A percentile compares a stretch with the other conserved stretches of the same genome.
phyloP scores from a whole-genome alignment of 1,140 invertebrate genomes.

The Drosophila carrolli region DNA sequence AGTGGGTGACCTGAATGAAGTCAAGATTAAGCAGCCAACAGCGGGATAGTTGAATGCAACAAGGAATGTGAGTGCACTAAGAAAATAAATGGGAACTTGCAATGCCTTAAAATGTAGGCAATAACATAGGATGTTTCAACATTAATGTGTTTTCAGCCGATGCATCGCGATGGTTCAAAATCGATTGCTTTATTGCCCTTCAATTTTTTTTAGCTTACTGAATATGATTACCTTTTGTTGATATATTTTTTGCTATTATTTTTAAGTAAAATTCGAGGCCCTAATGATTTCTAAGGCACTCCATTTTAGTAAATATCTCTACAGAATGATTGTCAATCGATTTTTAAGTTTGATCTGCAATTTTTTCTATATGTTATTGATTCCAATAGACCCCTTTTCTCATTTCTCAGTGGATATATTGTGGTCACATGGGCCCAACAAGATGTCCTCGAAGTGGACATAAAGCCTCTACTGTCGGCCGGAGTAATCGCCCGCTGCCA shows the following conservation, averaged over 20 bases:
- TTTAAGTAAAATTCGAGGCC: too few relatives aligned
- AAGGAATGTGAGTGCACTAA: slow-evolving; percentile 7
- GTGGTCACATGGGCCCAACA: slow-evolving; percentile 2
- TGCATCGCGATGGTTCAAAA: too few relatives aligned
- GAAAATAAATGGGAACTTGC: neutral
- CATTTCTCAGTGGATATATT: slow-evolving; percentile 15
- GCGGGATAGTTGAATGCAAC: slow-evolving; percentile 19
- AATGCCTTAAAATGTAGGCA: too few relatives aligned
- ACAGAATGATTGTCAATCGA: too few relatives aligned
- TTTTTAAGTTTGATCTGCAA: too few relatives aligned
- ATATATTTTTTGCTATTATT: too few relatives aligned
- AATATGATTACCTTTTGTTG: neutral
- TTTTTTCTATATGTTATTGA: too few relatives aligned
- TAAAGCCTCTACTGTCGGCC: slow-evolving; percentile 14
- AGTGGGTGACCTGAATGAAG: slow-evolving; percentile 34
- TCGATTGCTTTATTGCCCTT: too few relatives aligned
- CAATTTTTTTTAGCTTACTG: too few relatives aligned
- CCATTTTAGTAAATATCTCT: too few relatives aligned
- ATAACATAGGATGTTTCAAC: neutral
- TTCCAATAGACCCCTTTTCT: neutral
- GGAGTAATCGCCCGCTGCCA: slow-evolving; percentile 35
- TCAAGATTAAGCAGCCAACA: slow-evolving; percentile 39
- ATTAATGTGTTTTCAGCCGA: too few relatives aligned
- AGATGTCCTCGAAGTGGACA: slow-evolving; percentile 34
- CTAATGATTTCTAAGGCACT: too few relatives aligned